Base-by-base conservation (phyloP, 2,113 vertebrate species). In the Phycodurus eques region DNA sequence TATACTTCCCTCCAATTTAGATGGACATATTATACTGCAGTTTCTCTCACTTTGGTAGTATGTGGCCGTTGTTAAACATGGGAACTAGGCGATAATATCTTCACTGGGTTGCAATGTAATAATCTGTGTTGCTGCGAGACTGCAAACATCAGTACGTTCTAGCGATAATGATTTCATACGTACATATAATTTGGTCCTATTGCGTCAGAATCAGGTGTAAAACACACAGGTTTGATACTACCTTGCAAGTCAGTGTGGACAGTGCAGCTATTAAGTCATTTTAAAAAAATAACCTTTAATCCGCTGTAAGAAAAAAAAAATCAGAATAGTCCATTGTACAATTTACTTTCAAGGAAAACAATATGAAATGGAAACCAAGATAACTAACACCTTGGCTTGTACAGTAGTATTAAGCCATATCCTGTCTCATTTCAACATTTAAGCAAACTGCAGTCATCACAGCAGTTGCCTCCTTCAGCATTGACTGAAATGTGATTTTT, bases 291-390 rank as follows among this genome's bases (percentile, higher is more conserved):
- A 51, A 68, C 60, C 27, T 72, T 68, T 77, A n/a, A 75, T 51
- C 75, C 73, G 64, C 59, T 74, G 77, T 17, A 63, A 2, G 69
- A 47, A 75, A 60, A 42, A 35, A 70, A 22, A n/a, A 67, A 22
- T 56, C 64, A 61, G 3, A 39, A 49, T n/a, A 9, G 12, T n/a
- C 27, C 2, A 65, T 33, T 67, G 47, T 20, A 67, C 53, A 66
- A 68, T 54, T 67, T 3, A 57, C 9, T 8, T 43, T 9, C 31
- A 20, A 70, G 54, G 31, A 42, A 65, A 49, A 39, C 68, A 71
- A 22, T 72, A 5, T 56, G 7, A 51, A 64, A 65, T 74, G 15
- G 14, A 72, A 72, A 78, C 27, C 35, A 17, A 67, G 8, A 67
- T 33, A 17, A 65, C 8, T 22, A 8, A 19, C 46, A 31, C n/a